Evolutionary conservation across 1,140 invertebrate species (phyloP).

Genomic region (Diorhabda carinulata): DNA sequence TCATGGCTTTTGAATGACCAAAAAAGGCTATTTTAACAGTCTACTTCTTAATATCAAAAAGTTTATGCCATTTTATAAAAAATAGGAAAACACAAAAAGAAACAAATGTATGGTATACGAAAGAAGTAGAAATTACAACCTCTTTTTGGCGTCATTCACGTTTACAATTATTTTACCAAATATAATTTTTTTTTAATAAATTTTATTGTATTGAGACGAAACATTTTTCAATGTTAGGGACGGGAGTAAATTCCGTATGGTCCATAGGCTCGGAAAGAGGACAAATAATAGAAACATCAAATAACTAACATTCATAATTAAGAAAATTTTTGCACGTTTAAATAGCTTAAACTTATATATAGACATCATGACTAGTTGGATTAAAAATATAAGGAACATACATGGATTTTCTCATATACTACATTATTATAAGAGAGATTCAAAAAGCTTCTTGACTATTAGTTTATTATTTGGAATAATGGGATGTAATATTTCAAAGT

Average conservation of each 20-base stretch:
- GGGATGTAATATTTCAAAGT: too few species aligned
- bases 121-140: not conserved
- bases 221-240: constrained; percentile 28
- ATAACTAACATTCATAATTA: not conserved
- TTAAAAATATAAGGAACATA: too few species aligned
- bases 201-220: constrained; percentile 2
- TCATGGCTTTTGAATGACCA: not conserved
- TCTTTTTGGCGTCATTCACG: constrained; percentile 4
- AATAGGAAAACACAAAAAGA: too few species aligned
- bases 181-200: constrained; percentile 12
- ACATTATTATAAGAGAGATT: too few species aligned
- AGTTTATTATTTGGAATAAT: too few species aligned
- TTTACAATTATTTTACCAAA: constrained; percentile 1
- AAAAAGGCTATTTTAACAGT: not conserved
- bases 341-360: too few species aligned
- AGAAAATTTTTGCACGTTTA: not conserved
- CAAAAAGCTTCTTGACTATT: too few species aligned
- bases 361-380: too few species aligned
- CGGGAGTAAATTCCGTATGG: constrained; percentile 40
- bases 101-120: not conserved
- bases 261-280: constrained; percentile 42
- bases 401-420: too few species aligned
- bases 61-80: too few species aligned
- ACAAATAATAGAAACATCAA: constrained; percentile 25
- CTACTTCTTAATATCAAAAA: too few species aligned